Percentiles rank a stretch among this genome's conserved stretches.
These are phyloP conservation scores for Hyaena hyaena DNA, from an alignment of 2,113 vertebrate species.

Conservation along the genomic window DNA sequence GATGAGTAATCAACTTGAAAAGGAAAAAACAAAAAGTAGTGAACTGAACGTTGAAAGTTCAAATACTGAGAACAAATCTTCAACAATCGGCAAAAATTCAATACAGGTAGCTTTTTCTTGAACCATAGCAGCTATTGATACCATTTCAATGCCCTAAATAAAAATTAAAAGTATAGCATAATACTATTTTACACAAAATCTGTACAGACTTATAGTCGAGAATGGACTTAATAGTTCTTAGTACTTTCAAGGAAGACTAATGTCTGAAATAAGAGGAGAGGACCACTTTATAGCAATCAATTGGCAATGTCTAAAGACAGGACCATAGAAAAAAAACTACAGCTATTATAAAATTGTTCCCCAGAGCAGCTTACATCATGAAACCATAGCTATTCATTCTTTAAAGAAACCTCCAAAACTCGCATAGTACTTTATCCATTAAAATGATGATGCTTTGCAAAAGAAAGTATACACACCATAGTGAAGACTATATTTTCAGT, in stretches of 20 bases:
- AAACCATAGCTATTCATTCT: neutral
- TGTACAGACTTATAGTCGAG: neutral
- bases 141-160: neutral
- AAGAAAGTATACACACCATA: neutral
- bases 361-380: neutral
- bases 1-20: neutral
- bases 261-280: neutral
- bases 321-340: neutral
- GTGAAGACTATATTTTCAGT: neutral
- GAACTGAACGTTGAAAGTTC: neutral
- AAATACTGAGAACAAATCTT: neutral
- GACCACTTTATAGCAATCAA: neutral
- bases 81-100: conserved; percentile 35
- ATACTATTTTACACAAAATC: neutral
- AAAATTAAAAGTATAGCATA: conserved; percentile 46
- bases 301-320: neutral
- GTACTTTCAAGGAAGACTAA: neutral
- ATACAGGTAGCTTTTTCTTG: neutral
- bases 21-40: neutral
- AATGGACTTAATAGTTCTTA: neutral
- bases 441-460: neutral
- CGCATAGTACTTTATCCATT: neutral
- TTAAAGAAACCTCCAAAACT: neutral
- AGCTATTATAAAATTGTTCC: neutral
- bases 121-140: neutral